These are phyloP conservation scores for Girardia tigrina DNA, from an alignment of 2,888 invertebrate species.

Conservation along the genomic window DNA sequence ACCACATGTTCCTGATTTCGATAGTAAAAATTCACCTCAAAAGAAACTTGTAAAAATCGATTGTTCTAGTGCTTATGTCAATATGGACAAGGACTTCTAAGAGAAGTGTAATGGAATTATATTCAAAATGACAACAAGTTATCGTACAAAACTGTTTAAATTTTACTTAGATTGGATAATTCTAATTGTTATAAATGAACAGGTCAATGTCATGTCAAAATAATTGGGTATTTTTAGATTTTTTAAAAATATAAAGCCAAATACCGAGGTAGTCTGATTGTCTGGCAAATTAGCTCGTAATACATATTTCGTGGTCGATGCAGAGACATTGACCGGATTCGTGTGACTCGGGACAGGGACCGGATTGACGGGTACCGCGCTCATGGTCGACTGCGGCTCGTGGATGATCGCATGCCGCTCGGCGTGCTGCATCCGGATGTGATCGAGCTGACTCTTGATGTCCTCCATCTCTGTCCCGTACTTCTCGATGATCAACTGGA, in stretches of 20 bases:
- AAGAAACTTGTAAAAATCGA: no score
- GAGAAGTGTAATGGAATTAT: no score
- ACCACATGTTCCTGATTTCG: no score
- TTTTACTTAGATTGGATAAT: no score
- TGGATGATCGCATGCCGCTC: background rate
- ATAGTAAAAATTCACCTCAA: no score
- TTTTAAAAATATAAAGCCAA: background rate
- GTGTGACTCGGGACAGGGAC: background rate
- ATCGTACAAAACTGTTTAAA: no score
- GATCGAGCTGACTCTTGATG: background rate
- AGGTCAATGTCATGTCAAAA: no score
- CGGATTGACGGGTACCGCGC: background rate
- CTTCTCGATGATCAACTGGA: background rate
- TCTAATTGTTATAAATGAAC: no score
- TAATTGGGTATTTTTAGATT: no score
- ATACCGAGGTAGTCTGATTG: background rate
- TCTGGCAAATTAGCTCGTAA: slow-evolving; percentile 7
- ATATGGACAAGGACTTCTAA: no score
- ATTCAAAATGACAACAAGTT: no score
- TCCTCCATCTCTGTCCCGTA: background rate
- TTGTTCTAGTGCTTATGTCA: no score
- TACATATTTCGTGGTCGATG: background rate
- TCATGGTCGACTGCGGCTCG: background rate
- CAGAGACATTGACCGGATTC: background rate
- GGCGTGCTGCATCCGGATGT: background rate